Evolutionary conservation across 2,888 invertebrate species (phyloP).

Genomic region (Isoperla grammatica): DNA sequence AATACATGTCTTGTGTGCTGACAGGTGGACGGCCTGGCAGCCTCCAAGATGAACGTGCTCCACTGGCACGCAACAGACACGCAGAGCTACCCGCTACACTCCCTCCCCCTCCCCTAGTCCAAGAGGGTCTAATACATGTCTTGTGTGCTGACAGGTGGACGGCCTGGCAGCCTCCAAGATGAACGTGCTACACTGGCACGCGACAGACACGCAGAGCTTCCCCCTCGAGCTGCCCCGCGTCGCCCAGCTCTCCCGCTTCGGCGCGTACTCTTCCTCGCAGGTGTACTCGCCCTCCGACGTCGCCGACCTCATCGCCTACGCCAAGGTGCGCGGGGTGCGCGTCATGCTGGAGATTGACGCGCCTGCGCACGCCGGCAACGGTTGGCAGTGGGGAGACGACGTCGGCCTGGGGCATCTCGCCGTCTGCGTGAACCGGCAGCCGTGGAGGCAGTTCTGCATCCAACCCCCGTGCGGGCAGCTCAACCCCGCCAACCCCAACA

Average conservation of each 20-base stretch:
- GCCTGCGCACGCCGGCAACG: slow-evolving; percentile 79
- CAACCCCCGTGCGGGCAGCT: slow-evolving; percentile 84
- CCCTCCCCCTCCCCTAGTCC: slow-evolving; percentile 64
- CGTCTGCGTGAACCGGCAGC: slow-evolving; percentile 69
- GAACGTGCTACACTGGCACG: slow-evolving; percentile 92
- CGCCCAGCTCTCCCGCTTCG: slow-evolving; percentile 68
- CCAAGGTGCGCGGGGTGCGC: slow-evolving; percentile 71
- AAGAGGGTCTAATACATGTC: no score
- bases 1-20: no score
- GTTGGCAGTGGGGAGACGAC: slow-evolving; percentile 74
- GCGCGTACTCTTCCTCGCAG: slow-evolving; percentile 63
- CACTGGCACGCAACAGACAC: slow-evolving; percentile 92
- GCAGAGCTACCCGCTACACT: slow-evolving; percentile 86
- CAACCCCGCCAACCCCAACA: slow-evolving; percentile 67
- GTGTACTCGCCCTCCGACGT: slow-evolving; percentile 64
- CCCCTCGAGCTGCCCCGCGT: slow-evolving; percentile 72
- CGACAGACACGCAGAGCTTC: slow-evolving; percentile 87
- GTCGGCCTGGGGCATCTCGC: slow-evolving; percentile 68
- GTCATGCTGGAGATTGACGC: slow-evolving; percentile 85
- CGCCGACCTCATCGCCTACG: slow-evolving; percentile 62
- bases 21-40: slow-evolving; percentile 84
- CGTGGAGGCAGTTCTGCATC: slow-evolving; percentile 67
- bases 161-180: slow-evolving; percentile 84
- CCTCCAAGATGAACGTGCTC: slow-evolving; percentile 84
- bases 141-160: slow-evolving; percentile 55